A percentile compares a stretch with the other conserved stretches of the same genome.
phyloP scores from a whole-genome alignment of 2,113 vertebrate genomes.

The Pongo pygmaeus region DNA sequence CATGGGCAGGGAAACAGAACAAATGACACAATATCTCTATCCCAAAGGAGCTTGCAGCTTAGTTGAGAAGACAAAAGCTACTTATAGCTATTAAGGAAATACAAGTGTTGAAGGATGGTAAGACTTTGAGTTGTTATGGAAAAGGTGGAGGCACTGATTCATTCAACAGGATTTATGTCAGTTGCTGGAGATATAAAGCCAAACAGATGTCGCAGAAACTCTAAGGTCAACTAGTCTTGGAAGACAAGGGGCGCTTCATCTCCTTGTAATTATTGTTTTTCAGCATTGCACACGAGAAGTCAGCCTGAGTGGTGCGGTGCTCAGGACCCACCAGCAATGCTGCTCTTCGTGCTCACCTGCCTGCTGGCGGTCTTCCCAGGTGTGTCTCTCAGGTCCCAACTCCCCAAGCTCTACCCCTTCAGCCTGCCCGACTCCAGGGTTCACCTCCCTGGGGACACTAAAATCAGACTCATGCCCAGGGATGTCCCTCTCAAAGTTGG shows the following conservation, averaged over 20 bases:
- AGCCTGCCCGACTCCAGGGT: background rate
- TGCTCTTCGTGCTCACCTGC: background rate
- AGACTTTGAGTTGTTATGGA: background rate
- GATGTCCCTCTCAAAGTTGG: background rate
- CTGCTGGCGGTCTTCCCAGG: conserved; percentile 72
- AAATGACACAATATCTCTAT: background rate
- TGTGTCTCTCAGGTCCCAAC: background rate
- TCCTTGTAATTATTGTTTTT: conserved; percentile 36
- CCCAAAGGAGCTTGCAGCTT: background rate
- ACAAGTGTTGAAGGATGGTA: background rate
- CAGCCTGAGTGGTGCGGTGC: background rate
- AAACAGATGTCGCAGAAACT: background rate
- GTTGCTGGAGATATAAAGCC: background rate
- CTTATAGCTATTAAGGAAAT: background rate
- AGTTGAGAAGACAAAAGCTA: background rate
- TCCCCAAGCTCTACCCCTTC: background rate
- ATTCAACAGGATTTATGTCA: background rate
- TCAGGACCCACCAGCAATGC: conserved; percentile 5
- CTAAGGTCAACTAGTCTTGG: background rate
- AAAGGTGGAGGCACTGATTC: background rate
- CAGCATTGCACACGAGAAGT: conserved; percentile 37
- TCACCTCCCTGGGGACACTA: background rate
- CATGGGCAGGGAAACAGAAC: background rate
- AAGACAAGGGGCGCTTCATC: background rate
- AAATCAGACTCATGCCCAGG: background rate